Evolutionary conservation across 2,888 invertebrate genomes (phyloP).

Genomic region (Caenorhabditis macrosperma): DNA sequence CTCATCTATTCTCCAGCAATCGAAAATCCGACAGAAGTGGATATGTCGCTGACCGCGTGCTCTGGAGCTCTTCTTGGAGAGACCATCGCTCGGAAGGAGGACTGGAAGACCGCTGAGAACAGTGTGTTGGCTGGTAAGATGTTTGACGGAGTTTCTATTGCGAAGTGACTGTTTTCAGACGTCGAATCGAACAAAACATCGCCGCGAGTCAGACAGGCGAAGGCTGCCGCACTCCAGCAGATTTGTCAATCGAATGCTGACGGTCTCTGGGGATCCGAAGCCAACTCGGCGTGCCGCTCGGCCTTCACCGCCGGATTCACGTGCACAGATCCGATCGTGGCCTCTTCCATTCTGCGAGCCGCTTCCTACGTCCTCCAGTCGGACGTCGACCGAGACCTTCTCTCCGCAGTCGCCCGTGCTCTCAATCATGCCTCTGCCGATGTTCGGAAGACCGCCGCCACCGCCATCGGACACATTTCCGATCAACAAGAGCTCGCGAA

Average conservation of each 20-base stretch:
- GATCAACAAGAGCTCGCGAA: conserved; percentile 38
- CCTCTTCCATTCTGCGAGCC: conserved; percentile 58
- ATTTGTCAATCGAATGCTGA: conserved; percentile 51
- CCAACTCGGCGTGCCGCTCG: conserved; percentile 40
- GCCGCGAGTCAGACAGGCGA: conserved; percentile 52
- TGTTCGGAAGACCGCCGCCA: conserved; percentile 62
- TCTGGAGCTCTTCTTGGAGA: conserved; percentile 71
- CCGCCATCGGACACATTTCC: conserved; percentile 62
- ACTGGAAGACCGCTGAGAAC: conserved; percentile 43
- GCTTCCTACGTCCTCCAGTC: conserved; percentile 42
- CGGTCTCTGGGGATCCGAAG: conserved; percentile 55
- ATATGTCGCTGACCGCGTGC: conserved; percentile 52
- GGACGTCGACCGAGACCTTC: conserved; percentile 86
- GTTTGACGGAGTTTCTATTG: not conserved
- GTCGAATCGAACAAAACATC: conserved; percentile 44
- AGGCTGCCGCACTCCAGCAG: conserved; percentile 62
- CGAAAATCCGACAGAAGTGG: conserved; percentile 57
- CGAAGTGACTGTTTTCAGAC: conserved; percentile 7
- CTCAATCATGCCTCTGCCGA: conserved; percentile 93
- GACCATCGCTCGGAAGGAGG: conserved; percentile 53
- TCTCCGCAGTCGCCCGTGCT: conserved; percentile 83
- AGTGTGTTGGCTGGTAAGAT: conserved; percentile 11
- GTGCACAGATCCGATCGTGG: conserved; percentile 54
- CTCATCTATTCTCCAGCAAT: conserved; percentile 40
- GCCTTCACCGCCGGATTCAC: conserved; percentile 59